Evolutionary conservation across 2,888 invertebrate genomes (phyloP), one percentile per base, ranked within the genome.

Genomic region (Cylindroiulus punctatus): DNA sequence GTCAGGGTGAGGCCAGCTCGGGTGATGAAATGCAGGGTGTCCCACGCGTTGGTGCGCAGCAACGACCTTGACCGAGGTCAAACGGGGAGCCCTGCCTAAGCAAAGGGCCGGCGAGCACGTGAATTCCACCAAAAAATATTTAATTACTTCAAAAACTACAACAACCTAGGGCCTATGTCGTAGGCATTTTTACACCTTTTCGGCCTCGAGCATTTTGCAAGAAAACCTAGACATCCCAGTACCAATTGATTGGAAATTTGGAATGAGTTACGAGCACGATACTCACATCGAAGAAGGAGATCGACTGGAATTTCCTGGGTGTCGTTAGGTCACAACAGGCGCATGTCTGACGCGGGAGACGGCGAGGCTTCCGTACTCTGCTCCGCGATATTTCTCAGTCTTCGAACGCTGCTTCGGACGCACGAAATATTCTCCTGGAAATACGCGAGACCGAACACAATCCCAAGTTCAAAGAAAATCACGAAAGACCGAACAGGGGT

Each of bases 261-360:
- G n/a, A 57, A 57, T 1, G 12, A 8, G 17, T 52, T 52, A 52
- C 12, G 17, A 47, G 52, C n/a, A 52, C 19, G 52, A 10, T 57
- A 57, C 57, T 57, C 22, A 57, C 57, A 57, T 57, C 22, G 57
- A 57, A 52, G 52, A 52, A 57, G 57, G 57, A 22, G 57, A 57
- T 57, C 22, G 57, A 4, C n/a, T 57, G 7, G 57, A 22, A 57
- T 57, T 57, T 57, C 57, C 57, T 57, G 57, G 57, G 22, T 44
- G 44, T 44, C 44, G n/a, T n/a, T n/a, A n/a, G 44, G 44, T 14
- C 14, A 44, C 8, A 44, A 1, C 10, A 14, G 44, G 44, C 44
- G 44, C 44, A 44, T 44, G 8, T 44, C 44, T 12, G 44, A 44
- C 8, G 57, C 52, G 52, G 52, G 52, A 52, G 57, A 19, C 22